Evolutionary conservation across 1,140 invertebrate species (phyloP), one percentile per base, ranked within the genome.

Genomic region (Mactra quadrangularis): DNA sequence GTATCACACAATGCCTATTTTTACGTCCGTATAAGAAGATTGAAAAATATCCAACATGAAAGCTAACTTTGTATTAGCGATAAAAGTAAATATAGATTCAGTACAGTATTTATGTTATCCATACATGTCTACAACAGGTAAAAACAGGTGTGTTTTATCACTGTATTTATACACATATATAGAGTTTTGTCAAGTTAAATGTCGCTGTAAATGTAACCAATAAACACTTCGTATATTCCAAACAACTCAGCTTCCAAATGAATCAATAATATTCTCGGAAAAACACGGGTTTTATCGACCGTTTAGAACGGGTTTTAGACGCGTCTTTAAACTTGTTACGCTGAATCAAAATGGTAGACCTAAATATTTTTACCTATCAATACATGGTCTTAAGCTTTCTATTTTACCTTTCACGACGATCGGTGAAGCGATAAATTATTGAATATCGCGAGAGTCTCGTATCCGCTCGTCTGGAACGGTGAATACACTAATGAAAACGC

Each of bases 381-480:
- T 68, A 78, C 50, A 64, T 33, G 29, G 38, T 41, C 38, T 35
- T 64, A 57, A 38, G 60, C 47, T 66, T 55, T 68, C 76, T 68
- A 68, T 68, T 55, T 78, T 66, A 53, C 76, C 47, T 66, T 78
- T 78, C 76, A 78, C 19, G 9, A 25, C 25, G 52, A 53, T 45
- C 47, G 64, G 7, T 68, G 76, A 45, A 52, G 60, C 62, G 76
- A 64, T 59, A 68, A 53, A 66, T 78, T 68, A 57, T 68, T 68
- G 76, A 78, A 68, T 78, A 29, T 78, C 62, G 76, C 76, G 45
- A 68, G 60, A 78, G 9, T 76, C 59, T 68, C 76, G 62, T 29
- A 22, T 0, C 29, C 25, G 47, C 50, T 68, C 76, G 52, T 0
- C 59, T 52, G 45, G 52, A 78, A 53, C 76, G 50, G n/a, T 50